These are phyloP conservation scores for Diadumene lineata DNA, from an alignment of 92 coral and sea anemone genomes.

Conservation along the genomic window DNA sequence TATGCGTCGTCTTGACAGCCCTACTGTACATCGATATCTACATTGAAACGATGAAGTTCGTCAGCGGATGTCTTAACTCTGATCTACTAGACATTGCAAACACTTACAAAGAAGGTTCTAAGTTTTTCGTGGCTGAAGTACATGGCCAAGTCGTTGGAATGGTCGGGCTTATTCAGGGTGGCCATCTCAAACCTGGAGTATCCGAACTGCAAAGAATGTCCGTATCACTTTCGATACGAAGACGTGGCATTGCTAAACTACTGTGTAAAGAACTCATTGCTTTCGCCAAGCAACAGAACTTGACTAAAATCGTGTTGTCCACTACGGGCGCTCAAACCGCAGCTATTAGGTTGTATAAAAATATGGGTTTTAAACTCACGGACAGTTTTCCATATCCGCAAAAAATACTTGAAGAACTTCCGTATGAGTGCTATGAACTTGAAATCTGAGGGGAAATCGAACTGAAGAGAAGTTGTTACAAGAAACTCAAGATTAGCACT, in stretches of 20 bases:
- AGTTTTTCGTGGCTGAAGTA: conserved; percentile 75
- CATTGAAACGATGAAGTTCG: conserved; percentile 49
- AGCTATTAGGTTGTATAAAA: conserved; percentile 58
- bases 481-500: too few relatives aligned
- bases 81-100: conserved; percentile 66
- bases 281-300: conserved; percentile 51
- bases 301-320: conserved; percentile 44
- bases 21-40: conserved; percentile 63
- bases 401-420: conserved; percentile 52
- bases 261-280: conserved; percentile 45
- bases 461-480: background rate
- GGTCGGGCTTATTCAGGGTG: conserved; percentile 61
- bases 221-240: conserved; percentile 45
- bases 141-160: conserved; percentile 71
- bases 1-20: conserved; percentile 57
- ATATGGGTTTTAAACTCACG: conserved; percentile 50
- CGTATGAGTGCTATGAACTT: conserved; percentile 55
- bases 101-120: conserved; percentile 52
- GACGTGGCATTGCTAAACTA: conserved; percentile 69
- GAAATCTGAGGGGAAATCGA: conserved; percentile 6
- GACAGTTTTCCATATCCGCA: conserved; percentile 63
- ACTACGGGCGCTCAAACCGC: conserved; percentile 69
- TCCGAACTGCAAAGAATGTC: conserved; percentile 78
- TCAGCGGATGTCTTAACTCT: conserved; percentile 54
- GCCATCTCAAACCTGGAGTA: conserved; percentile 57